Evolutionary conservation across 1,140 invertebrate genomes (phyloP), one percentile per base, ranked within the genome.

Genomic region (Nasonia longicornis): DNA sequence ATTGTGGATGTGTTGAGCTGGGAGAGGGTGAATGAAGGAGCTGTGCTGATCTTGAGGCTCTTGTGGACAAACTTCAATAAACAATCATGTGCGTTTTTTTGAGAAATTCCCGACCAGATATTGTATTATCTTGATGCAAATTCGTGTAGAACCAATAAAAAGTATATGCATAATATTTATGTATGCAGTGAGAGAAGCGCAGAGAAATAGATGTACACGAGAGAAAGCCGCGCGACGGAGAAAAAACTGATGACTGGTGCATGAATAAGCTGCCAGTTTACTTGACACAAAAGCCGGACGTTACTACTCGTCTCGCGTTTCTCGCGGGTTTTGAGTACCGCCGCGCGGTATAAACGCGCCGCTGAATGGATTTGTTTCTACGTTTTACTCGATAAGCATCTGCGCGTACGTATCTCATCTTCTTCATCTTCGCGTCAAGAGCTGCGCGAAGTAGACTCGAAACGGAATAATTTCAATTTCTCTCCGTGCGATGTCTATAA

Each of bases 201-300:
- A 22, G 29, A 64, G 20, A 11, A 58, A 11, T 11, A 38, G 14
- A 63, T n/a, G 11, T 16, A 2, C 16, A 29, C 4, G 73, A 35
- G 29, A 38, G 16, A n/a, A 58, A 7, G 48, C 29, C 16, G 31
- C 31, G 31, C 4, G n/a, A 35, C 3, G 12, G 2, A 31, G 26
- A 31, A 58, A 72, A 45, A 14, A 58, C 38, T 75, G 48, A 14
- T 52, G 72, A 75, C 52, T 26, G 52, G 38, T 52, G 48, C 63
- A 35, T 64, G 48, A 75, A 75, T 73, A 73, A 73, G 42, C 38
- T 48, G 71, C 42, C 71, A 73, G 71, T 84, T 84, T 76, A 83
- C 83, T 83, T 80, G 83, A 80, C 45, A 86, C 83, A 86, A 87
- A 86, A 85, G 85, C 85, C 83, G 84, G 81, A 88, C 85, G 85